These are phyloP conservation scores for Hydrozoanthus tunicans DNA, from an alignment of 64 coral and sea anemone genomes.

Conservation along the genomic window DNA sequence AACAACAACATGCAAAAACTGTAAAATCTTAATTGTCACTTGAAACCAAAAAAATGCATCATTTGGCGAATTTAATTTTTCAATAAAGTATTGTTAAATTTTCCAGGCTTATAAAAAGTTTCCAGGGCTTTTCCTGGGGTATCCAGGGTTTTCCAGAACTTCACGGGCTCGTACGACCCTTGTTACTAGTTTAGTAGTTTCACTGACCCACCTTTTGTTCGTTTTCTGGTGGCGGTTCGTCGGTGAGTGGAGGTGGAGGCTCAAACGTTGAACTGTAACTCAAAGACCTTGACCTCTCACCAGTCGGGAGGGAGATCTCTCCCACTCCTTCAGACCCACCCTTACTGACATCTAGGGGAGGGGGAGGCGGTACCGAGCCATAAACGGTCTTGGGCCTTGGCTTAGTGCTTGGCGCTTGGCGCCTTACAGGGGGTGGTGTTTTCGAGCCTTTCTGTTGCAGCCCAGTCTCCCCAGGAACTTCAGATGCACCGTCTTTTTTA, in stretches of 20 bases:
- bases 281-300: neutral
- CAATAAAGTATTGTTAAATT: too few relatives aligned
- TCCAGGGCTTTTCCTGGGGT: too few relatives aligned
- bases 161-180: too few relatives aligned
- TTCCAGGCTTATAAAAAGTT: too few relatives aligned
- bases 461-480: neutral
- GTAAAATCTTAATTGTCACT: too few relatives aligned
- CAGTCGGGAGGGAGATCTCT: neutral
- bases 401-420: conserved; percentile 6
- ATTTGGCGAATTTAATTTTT: too few relatives aligned
- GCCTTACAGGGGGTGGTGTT: conserved; percentile 35
- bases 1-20: too few relatives aligned
- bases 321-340: neutral
- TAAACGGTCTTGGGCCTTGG: conserved; percentile 32
- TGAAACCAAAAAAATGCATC: too few relatives aligned
- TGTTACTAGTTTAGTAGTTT: too few relatives aligned
- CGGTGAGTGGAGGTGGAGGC: conserved; percentile 13
- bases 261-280: conserved; percentile 24
- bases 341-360: neutral
- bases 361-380: neutral
- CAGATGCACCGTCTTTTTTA: neutral
- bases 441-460: conserved; percentile 2
- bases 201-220: conserved; percentile 1
- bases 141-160: too few relatives aligned
- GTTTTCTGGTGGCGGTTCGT: neutral